These are phyloP conservation scores for Aphidius colemani DNA, from an alignment of 2,888 invertebrate species.

Conservation along the genomic window DNA sequence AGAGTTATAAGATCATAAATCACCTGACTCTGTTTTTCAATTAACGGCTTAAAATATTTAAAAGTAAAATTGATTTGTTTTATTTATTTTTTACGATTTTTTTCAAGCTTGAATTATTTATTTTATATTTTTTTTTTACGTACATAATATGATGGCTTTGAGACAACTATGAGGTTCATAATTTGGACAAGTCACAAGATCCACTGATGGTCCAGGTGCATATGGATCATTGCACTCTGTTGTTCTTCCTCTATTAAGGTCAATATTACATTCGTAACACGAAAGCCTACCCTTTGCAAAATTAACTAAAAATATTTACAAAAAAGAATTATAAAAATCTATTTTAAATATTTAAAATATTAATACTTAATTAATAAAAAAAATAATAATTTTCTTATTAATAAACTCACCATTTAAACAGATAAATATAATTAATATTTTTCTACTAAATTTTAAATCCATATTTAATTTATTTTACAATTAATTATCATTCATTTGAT, in stretches of 20 bases:
- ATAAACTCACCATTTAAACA: not conserved
- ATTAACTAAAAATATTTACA: constrained; percentile 15
- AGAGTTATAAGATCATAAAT: too few relatives aligned
- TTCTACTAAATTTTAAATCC: not conserved
- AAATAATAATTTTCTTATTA: too few relatives aligned
- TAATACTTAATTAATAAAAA: not conserved
- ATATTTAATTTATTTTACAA: too few relatives aligned
- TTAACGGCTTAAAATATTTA: too few relatives aligned
- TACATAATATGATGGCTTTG: constrained; percentile 44
- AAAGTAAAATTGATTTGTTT: too few relatives aligned
- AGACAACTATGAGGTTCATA: constrained; percentile 45
- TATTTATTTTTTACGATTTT: too few relatives aligned
- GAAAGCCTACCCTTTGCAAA: constrained; percentile 34
- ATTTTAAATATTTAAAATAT: not conserved
- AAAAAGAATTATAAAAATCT: not conserved
- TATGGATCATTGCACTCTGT: constrained; percentile 48
- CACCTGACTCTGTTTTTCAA: too few relatives aligned
- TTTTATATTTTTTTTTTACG: constrained; percentile 31
- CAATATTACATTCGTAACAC: constrained; percentile 47
- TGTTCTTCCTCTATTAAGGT: constrained; percentile 37
- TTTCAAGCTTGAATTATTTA: too few relatives aligned
- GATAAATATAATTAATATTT: not conserved
- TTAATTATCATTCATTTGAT: too few relatives aligned
- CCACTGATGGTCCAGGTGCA: constrained; percentile 31
- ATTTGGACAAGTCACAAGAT: constrained; percentile 40